phyloP scores from a whole-genome alignment of 2,888 invertebrate species.

The Malthinus flaveolus region DNA sequence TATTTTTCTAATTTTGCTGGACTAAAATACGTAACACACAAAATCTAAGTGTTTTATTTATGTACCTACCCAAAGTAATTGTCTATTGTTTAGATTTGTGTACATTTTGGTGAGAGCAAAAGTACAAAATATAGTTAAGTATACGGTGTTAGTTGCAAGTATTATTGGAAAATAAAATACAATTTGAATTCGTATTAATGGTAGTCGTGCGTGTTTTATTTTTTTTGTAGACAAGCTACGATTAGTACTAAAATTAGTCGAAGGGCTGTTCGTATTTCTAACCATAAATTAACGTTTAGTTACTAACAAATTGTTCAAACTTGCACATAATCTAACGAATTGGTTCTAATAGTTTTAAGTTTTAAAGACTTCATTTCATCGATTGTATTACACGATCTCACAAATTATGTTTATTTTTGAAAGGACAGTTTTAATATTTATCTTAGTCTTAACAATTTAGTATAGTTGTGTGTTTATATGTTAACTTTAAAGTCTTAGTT shows the following conservation, averaged over 20 bases:
- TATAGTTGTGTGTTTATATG: too few species aligned
- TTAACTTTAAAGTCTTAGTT: too few species aligned
- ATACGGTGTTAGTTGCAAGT: conserved; percentile 18
- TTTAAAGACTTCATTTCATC: conserved; percentile 13
- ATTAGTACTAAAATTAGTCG: conserved; percentile 2
- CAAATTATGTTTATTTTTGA: conserved; percentile 26
- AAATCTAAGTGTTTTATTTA: too few species aligned
- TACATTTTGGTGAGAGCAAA: conserved; percentile 53
- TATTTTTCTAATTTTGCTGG: too few species aligned
- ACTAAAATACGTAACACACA: too few species aligned
- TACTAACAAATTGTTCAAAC: background rate
- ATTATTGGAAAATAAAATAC: conserved; percentile 10
- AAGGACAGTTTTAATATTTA: conserved; percentile 29
- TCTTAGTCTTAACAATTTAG: background rate
- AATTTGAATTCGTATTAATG: background rate
- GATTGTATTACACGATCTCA: conserved; percentile 32
- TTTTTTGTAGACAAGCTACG: conserved; percentile 2
- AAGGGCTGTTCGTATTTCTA: conserved; percentile 1
- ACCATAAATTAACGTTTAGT: background rate
- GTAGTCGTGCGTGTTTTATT: background rate
- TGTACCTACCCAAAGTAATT: too few species aligned
- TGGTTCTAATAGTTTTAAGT: conserved; percentile 8
- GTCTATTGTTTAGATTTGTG: background rate
- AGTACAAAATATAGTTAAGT: conserved; percentile 48
- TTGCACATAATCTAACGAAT: conserved; percentile 1